These are phyloP conservation scores for Osmerus mordax DNA, from an alignment of 2,113 vertebrate genomes.

Conservation along the genomic window DNA sequence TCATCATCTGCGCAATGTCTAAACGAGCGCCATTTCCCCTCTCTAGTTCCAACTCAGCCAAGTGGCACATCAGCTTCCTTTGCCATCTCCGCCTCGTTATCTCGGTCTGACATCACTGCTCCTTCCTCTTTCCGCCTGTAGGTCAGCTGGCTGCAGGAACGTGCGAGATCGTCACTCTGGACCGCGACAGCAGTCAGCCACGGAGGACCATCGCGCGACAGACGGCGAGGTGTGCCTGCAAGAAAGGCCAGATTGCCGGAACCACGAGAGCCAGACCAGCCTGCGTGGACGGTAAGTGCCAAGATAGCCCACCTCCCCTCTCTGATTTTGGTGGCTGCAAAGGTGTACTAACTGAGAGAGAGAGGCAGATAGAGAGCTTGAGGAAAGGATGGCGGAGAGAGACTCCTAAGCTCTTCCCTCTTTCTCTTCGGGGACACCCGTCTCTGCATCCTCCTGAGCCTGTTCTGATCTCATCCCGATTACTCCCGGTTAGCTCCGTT, in stretches of 20 bases:
- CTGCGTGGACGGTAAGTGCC: slow-evolving; percentile 89
- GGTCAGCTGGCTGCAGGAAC: slow-evolving; percentile 91
- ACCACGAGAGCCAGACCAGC: slow-evolving; percentile 90
- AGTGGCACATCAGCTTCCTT: neutral
- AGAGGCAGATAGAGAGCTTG: neutral
- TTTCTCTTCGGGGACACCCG: neutral
- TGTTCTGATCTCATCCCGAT: slow-evolving; percentile 3
- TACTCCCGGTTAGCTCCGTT: neutral
- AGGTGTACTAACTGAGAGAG: neutral
- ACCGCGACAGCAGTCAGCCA: slow-evolving; percentile 92
- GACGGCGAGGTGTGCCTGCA: slow-evolving; percentile 96
- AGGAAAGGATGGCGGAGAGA: neutral
- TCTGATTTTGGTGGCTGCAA: slow-evolving; percentile 68
- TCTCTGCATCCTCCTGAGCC: neutral
- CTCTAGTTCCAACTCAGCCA: neutral
- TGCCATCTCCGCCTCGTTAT: neutral
- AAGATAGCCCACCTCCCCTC: slow-evolving; percentile 29
- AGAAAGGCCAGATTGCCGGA: slow-evolving; percentile 93
- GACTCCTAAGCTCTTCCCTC: neutral
- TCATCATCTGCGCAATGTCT: neutral
- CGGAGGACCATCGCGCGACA: slow-evolving; percentile 90
- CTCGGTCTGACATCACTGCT: slow-evolving; percentile 5
- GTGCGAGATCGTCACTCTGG: slow-evolving; percentile 92
- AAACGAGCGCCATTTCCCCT: neutral
- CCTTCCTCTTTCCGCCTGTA: slow-evolving; percentile 53